A percentile compares a stretch with the other conserved stretches of the same genome.
phyloP scores from a whole-genome alignment of 2,113 vertebrate genomes.

The Oreochromis niloticus region DNA sequence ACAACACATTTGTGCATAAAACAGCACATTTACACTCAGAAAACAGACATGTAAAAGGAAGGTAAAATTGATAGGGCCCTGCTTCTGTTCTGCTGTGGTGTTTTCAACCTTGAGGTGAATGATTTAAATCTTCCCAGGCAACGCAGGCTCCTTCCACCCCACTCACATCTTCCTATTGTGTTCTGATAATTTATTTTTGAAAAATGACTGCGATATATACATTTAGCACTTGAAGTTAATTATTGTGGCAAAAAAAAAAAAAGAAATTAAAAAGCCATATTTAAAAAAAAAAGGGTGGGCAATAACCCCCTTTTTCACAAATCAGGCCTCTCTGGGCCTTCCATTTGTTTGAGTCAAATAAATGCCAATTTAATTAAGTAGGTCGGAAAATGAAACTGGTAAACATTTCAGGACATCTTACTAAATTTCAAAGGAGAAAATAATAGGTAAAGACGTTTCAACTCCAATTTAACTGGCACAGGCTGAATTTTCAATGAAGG shows the following conservation, averaged over 20 bases:
- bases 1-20: constrained; percentile 56
- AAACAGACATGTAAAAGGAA: constrained; percentile 11
- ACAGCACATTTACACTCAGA: constrained; percentile 10
- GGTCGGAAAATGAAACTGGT: constrained; percentile 54
- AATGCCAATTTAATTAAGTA: constrained; percentile 61
- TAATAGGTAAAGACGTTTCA: constrained; percentile 89
- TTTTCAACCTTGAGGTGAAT: constrained; percentile 55
- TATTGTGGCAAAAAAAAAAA: neutral
- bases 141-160: neutral
- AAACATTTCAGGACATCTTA: constrained; percentile 68
- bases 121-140: constrained; percentile 42
- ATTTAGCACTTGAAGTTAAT: constrained; percentile 44
- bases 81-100: constrained; percentile 4
- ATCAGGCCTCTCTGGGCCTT: constrained; percentile 31
- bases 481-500: constrained; percentile 92
- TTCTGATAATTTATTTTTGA: constrained; percentile 9
- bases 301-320: constrained; percentile 3
- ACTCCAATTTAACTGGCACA: constrained; percentile 91
- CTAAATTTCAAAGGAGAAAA: constrained; percentile 74
- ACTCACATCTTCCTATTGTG: constrained; percentile 7
- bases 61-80: constrained; percentile 23
- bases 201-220: constrained; percentile 6
- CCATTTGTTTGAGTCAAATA: constrained; percentile 56
- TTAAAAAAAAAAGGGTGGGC: neutral
- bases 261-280: constrained; percentile 29